Base-by-base conservation (phyloP, 2,888 invertebrate species). In the Geophilus truncorum region DNA sequence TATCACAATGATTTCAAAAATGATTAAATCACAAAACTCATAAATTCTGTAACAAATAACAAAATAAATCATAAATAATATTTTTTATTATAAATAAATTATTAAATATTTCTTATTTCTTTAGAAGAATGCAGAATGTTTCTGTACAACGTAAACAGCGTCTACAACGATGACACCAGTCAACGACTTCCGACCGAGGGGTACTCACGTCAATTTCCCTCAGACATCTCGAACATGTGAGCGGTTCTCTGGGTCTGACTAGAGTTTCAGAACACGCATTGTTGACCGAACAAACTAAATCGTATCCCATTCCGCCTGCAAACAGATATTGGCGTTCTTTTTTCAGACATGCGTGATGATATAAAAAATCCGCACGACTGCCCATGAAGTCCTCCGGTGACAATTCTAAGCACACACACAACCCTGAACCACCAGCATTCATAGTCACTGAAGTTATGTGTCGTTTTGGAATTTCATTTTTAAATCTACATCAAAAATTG, bases 101-200 rank as follows among this genome's bases (percentile, higher is more conserved):
- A 34, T 34, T 9, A 34, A 34, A 34, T 34, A 3, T 2, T 40
- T n/a, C 3, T 79, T 36, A 79, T 32, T 36, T 79, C 28, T 79
- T 62, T 9, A 79, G 70, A 30, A 79, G 32, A 34, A 79, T 57
- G 15, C 79, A 79, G 62, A 79, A 79, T 12, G 79, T 79, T 18
- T 79, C 79, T 15, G 79, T 79, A 62, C 79, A 79, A 7, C 79
- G 28, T 23, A 79, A 62, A 36, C 79, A 79, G n/a, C 79, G 28
- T 30, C 79, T 51, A 30, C 79, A 79, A 10, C 62, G 28, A 32
- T 79, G 79, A 23, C 79, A 79, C 79, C 79, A 79, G 25, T 79
- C 62, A 5, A 62, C 79, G 9, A 79, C 62, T 62, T 62, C 79
- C 1, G 79, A 57, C 7, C 62, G 28, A 4, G 79, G 79, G 5